Percentiles rank a stretch among this genome's conserved stretches.
phyloP scores from a whole-genome alignment of 2,888 invertebrate genomes.

The Oligia strigilis region DNA sequence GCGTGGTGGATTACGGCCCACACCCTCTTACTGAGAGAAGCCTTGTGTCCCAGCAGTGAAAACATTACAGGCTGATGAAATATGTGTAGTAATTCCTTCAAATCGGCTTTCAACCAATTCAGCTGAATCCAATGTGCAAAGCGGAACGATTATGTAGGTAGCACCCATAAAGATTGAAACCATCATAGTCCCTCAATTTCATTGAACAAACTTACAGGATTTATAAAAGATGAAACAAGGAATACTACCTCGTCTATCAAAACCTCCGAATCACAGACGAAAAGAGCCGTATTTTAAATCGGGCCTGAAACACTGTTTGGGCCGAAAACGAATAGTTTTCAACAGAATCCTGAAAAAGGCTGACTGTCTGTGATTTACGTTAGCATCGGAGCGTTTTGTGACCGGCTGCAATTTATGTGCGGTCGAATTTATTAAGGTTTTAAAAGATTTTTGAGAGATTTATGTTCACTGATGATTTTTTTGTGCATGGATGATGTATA shows the following conservation, averaged over 20 bases:
- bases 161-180: background rate
- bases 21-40: too few species aligned
- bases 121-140: background rate
- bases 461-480: slow-evolving; percentile 19
- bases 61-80: too few species aligned
- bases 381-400: slow-evolving; percentile 20
- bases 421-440: slow-evolving; percentile 38
- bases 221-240: background rate
- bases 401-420: slow-evolving; percentile 49
- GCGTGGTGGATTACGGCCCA: too few species aligned
- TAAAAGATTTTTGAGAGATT: slow-evolving; percentile 47
- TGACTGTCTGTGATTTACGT: slow-evolving; percentile 60
- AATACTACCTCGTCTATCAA: slow-evolving; percentile 1
- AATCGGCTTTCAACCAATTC: background rate
- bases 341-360: slow-evolving; percentile 59
- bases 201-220: background rate
- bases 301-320: slow-evolving; percentile 44
- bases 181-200: background rate
- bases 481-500: background rate
- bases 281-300: slow-evolving; percentile 50
- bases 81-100: background rate
- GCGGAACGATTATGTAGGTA: background rate
- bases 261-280: slow-evolving; percentile 20
- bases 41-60: too few species aligned
- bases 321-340: slow-evolving; percentile 52